Percentiles rank a stretch among this genome's conserved stretches.
phyloP scores from a whole-genome alignment of 1,140 invertebrate genomes.

The Anastrepha obliqua region DNA sequence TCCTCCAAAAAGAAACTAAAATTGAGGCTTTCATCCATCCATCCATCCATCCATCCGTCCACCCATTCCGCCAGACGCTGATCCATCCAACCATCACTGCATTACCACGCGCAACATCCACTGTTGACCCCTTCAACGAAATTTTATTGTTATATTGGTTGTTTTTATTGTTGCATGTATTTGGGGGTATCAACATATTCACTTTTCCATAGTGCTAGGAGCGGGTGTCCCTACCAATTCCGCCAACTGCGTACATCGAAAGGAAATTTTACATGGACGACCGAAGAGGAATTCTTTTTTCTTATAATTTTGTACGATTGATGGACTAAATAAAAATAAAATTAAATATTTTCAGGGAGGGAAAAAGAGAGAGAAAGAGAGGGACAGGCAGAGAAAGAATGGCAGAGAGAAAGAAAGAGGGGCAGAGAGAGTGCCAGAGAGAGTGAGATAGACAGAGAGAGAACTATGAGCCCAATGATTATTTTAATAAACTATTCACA shows the following conservation, averaged over 20 bases:
- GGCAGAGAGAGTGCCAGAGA: no score
- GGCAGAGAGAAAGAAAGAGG: no score
- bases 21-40: not conserved
- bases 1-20: constrained; percentile 38
- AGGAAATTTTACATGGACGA: not conserved
- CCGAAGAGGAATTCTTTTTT: not conserved
- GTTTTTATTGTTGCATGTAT: constrained; percentile 32
- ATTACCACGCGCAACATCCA: not conserved
- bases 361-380: no score
- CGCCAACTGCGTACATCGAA: not conserved
- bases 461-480: no score
- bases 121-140: constrained; percentile 22
- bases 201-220: not conserved
- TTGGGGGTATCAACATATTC: constrained; percentile 11
- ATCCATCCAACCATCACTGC: not conserved
- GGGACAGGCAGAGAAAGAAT: no score
- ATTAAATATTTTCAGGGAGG: no score
- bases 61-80: not conserved
- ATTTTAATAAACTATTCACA: no score
- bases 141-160: constrained; percentile 45
- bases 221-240: not conserved
- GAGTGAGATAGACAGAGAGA: no score
- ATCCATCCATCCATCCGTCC: not conserved
- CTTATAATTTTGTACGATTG: not conserved
- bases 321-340: no score